Conservation (phyloP, 2,797 vertebrate genomes). For the Sebastes minor region DNA sequence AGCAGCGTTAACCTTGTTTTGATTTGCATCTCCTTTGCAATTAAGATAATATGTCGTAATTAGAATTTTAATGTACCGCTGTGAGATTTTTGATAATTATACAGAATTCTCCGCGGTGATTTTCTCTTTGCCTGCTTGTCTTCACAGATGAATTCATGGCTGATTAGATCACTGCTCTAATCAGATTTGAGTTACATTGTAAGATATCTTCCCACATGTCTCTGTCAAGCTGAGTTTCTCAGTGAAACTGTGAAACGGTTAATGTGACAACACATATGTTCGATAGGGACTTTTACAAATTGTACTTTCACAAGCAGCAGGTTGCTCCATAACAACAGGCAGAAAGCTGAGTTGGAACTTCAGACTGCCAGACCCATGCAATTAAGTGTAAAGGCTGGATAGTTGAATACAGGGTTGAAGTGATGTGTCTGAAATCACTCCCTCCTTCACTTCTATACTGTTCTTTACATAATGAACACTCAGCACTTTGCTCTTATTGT, state of each 20-base stretch:
- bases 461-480: conserved; percentile 17
- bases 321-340: conserved; percentile 21
- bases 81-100: conserved; percentile 85
- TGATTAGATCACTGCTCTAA: conserved; percentile 83
- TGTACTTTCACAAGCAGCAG: conserved; percentile 31
- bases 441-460: background rate
- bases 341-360: conserved; percentile 21
- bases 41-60: conserved; percentile 86
- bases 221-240: conserved; percentile 69
- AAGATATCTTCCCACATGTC: conserved; percentile 67
- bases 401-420: conserved; percentile 15
- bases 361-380: conserved; percentile 6
- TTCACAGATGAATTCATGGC: conserved; percentile 81
- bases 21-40: conserved; percentile 84
- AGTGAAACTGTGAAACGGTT: conserved; percentile 49
- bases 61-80: conserved; percentile 83
- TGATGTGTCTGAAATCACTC: conserved; percentile 24
- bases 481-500: background rate
- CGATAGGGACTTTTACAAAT: conserved; percentile 28
- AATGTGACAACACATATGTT: conserved; percentile 53
- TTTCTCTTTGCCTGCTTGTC: conserved; percentile 74
- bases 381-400: conserved; percentile 34
- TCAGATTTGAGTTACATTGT: conserved; percentile 78
- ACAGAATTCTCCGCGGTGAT: conserved; percentile 80
- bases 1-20: conserved; percentile 83